These are phyloP conservation scores for Poecilia gillii DNA, from an alignment of 2,797 vertebrate species.

Conservation along the genomic window DNA sequence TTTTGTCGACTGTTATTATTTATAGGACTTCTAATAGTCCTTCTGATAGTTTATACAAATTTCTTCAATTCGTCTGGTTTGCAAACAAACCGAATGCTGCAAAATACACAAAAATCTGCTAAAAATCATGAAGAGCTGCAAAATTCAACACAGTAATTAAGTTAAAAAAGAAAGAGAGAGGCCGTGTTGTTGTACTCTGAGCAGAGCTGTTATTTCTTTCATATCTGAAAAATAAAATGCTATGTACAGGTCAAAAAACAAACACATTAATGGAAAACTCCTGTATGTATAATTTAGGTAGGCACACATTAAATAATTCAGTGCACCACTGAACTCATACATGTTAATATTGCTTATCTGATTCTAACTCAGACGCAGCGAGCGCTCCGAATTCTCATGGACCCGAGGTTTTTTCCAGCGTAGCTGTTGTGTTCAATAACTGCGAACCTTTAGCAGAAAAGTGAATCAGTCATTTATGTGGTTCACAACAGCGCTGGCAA, in stretches of 20 bases:
- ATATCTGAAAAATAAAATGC: slow-evolving; percentile 11
- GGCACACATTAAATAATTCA: slow-evolving; percentile 32
- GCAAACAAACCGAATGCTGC: neutral
- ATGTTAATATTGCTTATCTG: slow-evolving; percentile 15
- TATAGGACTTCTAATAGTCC: too few relatives aligned
- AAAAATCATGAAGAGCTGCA: neutral
- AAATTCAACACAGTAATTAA: slow-evolving; percentile 30
- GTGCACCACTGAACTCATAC: slow-evolving; percentile 37
- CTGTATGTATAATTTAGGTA: slow-evolving; percentile 7
- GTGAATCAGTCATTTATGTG: slow-evolving; percentile 65
- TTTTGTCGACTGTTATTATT: neutral
- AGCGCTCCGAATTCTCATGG: slow-evolving; percentile 11
- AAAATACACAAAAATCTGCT: neutral
- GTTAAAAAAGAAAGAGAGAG: slow-evolving; percentile 8
- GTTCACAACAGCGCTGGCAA: slow-evolving; percentile 69
- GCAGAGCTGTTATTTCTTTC: slow-evolving; percentile 17
- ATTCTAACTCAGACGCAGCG: slow-evolving; percentile 27
- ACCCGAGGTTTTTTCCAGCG: slow-evolving; percentile 32
- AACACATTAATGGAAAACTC: slow-evolving; percentile 26
- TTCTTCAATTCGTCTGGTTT: neutral
- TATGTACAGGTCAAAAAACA: slow-evolving; percentile 27
- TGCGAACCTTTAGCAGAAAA: slow-evolving; percentile 51
- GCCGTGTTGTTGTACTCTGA: slow-evolving; percentile 39
- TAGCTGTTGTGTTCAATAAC: slow-evolving; percentile 21
- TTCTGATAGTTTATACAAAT: neutral